These are phyloP conservation scores for Idaea biselata DNA, from an alignment of 2,888 invertebrate genomes.

Conservation along the genomic window DNA sequence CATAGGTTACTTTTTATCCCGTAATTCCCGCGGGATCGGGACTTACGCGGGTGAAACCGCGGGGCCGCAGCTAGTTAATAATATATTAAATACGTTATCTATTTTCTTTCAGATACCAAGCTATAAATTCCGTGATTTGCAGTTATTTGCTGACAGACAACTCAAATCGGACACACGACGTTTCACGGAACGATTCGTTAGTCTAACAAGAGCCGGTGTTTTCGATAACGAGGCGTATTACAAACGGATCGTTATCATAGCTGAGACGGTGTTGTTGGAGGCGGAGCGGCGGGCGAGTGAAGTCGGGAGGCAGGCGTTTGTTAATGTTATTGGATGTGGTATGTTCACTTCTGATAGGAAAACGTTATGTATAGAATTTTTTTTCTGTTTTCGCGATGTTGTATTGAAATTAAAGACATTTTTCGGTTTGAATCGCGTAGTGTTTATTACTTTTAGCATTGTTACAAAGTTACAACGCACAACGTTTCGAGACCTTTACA, in stretches of 20 bases:
- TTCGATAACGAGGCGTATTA: slow-evolving; percentile 69
- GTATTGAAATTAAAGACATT: no score
- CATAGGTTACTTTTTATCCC: no score
- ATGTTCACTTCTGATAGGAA: neutral
- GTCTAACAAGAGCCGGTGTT: slow-evolving; percentile 30
- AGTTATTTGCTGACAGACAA: slow-evolving; percentile 27
- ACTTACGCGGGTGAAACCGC: no score
- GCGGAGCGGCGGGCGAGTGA: slow-evolving; percentile 78
- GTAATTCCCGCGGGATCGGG: no score
- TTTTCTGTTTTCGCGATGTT: no score
- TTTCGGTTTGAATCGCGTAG: no score
- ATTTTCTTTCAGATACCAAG: slow-evolving; percentile 37
- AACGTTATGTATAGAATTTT: no score
- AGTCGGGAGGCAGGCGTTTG: slow-evolving; percentile 74
- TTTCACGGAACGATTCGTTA: slow-evolving; percentile 55
- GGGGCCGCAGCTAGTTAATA: no score
- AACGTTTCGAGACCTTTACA: no score
- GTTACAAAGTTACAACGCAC: no score
- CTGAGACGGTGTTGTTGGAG: slow-evolving; percentile 83
- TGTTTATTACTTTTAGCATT: no score
- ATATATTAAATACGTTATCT: no score
- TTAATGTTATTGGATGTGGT: slow-evolving; percentile 82
- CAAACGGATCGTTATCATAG: slow-evolving; percentile 75
- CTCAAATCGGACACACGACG: slow-evolving; percentile 40
- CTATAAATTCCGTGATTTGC: slow-evolving; percentile 37